Conservation (phyloP, 2,797 vertebrate genomes). For the Poecilia wingei region DNA sequence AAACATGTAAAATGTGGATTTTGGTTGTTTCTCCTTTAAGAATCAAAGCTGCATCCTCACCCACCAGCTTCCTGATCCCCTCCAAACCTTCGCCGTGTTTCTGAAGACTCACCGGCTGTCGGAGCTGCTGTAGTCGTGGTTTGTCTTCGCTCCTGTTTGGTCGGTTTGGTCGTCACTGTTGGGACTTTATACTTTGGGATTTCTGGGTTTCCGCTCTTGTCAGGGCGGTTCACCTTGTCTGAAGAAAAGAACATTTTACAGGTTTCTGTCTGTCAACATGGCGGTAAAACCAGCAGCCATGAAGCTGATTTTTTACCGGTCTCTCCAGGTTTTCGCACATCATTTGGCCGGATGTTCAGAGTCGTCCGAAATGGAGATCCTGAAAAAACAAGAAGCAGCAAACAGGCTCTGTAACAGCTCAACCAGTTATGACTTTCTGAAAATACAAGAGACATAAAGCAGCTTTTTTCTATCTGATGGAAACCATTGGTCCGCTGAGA, state of each 20-base stretch:
- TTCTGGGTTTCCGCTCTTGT: conserved; percentile 56
- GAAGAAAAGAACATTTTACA: neutral
- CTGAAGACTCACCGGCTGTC: conserved; percentile 20
- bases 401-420: neutral
- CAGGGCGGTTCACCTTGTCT: conserved; percentile 69
- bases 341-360: conserved; percentile 71
- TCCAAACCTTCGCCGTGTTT: neutral
- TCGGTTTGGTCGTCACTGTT: conserved; percentile 64
- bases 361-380: conserved; percentile 59
- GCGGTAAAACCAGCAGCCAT: neutral
- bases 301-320: conserved; percentile 53
- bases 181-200: conserved; percentile 61
- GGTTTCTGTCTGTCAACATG: neutral
- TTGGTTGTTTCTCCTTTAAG: neutral
- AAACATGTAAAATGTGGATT: too few relatives aligned
- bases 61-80: too few relatives aligned
- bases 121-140: conserved; percentile 45
- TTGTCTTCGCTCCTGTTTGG: conserved; percentile 54
- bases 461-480: conserved; percentile 9
- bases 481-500: conserved; percentile 34
- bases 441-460: neutral
- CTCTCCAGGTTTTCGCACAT: conserved; percentile 68
- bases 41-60: neutral
- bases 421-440: neutral
- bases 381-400: conserved; percentile 38